Evolutionary conservation across 2,113 vertebrate species (phyloP).

Genomic region (Hemibagrus wyckioides): DNA sequence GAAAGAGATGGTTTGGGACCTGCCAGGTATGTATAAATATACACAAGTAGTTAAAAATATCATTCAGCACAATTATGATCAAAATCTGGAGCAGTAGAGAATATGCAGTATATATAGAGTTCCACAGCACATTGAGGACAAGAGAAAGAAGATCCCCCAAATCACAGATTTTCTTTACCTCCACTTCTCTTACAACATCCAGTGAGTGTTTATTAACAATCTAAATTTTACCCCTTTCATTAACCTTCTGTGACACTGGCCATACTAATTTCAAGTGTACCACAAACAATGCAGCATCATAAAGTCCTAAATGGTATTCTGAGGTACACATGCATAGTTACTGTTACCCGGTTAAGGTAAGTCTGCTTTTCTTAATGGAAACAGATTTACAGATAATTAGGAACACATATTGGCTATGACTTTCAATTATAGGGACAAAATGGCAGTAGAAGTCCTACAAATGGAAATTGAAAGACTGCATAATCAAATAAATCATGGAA

Average conservation of each 20-base stretch:
- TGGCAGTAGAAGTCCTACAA: background rate
- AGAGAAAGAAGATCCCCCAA: background rate
- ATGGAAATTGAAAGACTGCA: background rate
- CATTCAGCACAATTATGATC: background rate
- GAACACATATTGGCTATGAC: background rate
- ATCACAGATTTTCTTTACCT: too few relatives aligned
- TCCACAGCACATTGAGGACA: background rate
- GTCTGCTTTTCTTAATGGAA: background rate
- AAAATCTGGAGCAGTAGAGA: background rate
- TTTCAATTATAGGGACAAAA: background rate
- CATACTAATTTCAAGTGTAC: background rate
- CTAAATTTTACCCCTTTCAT: background rate
- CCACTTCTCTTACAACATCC: too few relatives aligned
- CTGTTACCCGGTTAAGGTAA: background rate
- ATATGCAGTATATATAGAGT: background rate
- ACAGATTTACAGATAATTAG: background rate
- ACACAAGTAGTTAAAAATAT: too few relatives aligned
- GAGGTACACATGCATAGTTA: background rate
- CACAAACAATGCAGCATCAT: background rate
- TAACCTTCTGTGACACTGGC: background rate
- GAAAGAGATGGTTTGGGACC: too few relatives aligned
- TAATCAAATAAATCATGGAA: background rate
- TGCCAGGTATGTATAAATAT: too few relatives aligned
- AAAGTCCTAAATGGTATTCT: background rate
- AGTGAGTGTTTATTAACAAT: too few relatives aligned